Conservation (phyloP, 2,888 invertebrate species). For the Fabriciana adippe region DNA sequence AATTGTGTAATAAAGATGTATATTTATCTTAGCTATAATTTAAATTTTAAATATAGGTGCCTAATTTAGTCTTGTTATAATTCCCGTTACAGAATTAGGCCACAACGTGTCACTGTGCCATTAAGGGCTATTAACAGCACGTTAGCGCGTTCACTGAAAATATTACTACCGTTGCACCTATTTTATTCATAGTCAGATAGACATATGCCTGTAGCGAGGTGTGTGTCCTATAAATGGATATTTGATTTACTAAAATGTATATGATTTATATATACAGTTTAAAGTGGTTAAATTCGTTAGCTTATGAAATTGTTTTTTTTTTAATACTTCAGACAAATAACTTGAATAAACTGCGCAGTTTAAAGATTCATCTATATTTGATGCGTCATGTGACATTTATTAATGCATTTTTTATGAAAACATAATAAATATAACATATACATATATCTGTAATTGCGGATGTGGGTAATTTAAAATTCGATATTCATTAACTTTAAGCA, state of each 20-base stretch:
- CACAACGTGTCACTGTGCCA: conserved; percentile 56
- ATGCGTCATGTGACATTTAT: neutral
- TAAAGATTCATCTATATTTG: neutral
- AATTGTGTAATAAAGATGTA: too few species aligned
- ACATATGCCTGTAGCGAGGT: conserved; percentile 15
- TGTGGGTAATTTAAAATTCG: conserved; percentile 13
- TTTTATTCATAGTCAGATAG: conserved; percentile 46
- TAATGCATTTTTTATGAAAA: conserved; percentile 8
- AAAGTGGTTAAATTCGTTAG: too few species aligned
- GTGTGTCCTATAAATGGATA: neutral
- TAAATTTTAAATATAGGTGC: conserved; percentile 27
- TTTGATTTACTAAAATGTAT: too few species aligned
- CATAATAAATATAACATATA: conserved; percentile 3
- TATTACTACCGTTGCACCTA: conserved; percentile 51
- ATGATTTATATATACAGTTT: too few species aligned
- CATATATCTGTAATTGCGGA: conserved; percentile 14
- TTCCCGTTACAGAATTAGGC: conserved; percentile 57
- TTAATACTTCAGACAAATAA: too few species aligned
- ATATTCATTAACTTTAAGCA: conserved; percentile 2
- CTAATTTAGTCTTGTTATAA: conserved; percentile 30
- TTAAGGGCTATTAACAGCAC: conserved; percentile 70
- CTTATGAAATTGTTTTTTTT: too few species aligned
- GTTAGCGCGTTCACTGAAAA: conserved; percentile 65
- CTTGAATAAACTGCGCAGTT: neutral
- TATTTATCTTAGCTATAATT: conserved; percentile 11